Conservation (phyloP, 2,797 vertebrate genomes). For the Chlorospingus semifuscus region DNA sequence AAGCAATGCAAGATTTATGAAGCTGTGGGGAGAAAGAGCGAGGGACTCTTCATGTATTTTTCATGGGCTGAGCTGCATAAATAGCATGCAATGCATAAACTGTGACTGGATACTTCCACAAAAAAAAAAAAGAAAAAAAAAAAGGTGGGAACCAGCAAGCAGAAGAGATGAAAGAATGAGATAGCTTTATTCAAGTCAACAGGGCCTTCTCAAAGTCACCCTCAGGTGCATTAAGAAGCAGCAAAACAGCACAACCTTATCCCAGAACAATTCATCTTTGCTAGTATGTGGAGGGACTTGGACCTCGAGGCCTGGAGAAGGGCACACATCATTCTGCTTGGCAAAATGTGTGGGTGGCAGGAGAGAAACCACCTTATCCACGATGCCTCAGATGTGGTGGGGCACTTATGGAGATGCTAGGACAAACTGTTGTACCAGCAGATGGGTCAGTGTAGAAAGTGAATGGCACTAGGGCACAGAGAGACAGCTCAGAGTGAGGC, state of each 20-base stretch:
- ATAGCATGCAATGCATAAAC: background rate
- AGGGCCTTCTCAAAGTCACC: constrained; percentile 16
- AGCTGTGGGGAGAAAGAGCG: background rate
- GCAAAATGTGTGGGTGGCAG: background rate
- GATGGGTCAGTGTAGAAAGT: background rate
- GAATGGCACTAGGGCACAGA: background rate
- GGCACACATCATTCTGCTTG: background rate
- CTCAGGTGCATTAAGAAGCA: background rate
- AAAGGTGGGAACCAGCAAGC: background rate
- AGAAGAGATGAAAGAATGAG: background rate
- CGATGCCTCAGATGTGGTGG: rapidly evolving
- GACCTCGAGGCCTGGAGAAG: background rate
- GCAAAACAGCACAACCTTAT: background rate
- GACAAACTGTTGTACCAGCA: background rate
- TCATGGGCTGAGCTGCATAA: constrained; percentile 40
- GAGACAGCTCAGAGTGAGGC: background rate
- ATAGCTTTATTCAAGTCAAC: constrained; percentile 22
- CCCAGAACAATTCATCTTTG: background rate
- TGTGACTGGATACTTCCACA: constrained; percentile 4
- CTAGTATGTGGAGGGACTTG: rapidly evolving
- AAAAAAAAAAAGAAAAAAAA: background rate
- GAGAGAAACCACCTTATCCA: background rate
- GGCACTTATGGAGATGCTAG: background rate
- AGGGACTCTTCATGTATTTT: constrained; percentile 52
- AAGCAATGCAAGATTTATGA: constrained; percentile 60